Conservation (phyloP, 2,113 vertebrate genomes). For the Chionodraco myersi region DNA sequence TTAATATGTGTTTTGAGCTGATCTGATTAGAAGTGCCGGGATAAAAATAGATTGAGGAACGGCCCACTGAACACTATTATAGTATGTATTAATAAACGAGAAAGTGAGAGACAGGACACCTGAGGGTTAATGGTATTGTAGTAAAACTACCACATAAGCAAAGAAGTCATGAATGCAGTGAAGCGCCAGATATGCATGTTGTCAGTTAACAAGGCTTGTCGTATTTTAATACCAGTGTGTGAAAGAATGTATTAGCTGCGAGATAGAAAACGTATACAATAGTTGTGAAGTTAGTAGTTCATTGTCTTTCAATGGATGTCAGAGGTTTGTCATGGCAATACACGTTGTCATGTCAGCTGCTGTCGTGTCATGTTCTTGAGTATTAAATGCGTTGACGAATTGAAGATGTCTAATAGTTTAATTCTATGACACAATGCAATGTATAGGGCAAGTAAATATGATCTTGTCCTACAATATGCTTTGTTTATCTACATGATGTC, state of each 20-base stretch:
- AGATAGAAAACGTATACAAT: not conserved
- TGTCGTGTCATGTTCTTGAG: conserved; percentile 3
- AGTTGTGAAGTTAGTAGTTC: not conserved
- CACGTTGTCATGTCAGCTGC: not conserved
- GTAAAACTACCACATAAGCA: conserved; percentile 52
- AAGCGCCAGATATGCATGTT: conserved; percentile 6
- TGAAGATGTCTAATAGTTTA: conserved; percentile 1
- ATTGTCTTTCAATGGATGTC: conserved; percentile 2
- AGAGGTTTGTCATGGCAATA: not conserved
- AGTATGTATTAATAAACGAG: conserved; percentile 26
- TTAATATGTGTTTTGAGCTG: conserved; percentile 64
- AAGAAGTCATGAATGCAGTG: conserved; percentile 20
- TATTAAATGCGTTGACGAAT: conserved; percentile 4
- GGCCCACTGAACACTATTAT: conserved; percentile 34
- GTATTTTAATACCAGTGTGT: not conserved
- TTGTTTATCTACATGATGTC: conserved; percentile 46
- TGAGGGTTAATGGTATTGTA: conserved; percentile 66
- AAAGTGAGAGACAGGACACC: conserved; percentile 42
- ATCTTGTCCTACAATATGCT: conserved; percentile 21
- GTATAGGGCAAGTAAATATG: conserved; percentile 15
- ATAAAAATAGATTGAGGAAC: conserved; percentile 56
- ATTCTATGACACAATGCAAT: conserved; percentile 3
- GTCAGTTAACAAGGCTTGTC: not conserved
- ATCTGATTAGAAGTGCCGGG: conserved; percentile 63
- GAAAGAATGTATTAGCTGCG: not conserved